Evolutionary conservation across 2,113 vertebrate genomes (phyloP), one percentile per base, ranked within the genome.

Genomic region (Tyto alba): DNA sequence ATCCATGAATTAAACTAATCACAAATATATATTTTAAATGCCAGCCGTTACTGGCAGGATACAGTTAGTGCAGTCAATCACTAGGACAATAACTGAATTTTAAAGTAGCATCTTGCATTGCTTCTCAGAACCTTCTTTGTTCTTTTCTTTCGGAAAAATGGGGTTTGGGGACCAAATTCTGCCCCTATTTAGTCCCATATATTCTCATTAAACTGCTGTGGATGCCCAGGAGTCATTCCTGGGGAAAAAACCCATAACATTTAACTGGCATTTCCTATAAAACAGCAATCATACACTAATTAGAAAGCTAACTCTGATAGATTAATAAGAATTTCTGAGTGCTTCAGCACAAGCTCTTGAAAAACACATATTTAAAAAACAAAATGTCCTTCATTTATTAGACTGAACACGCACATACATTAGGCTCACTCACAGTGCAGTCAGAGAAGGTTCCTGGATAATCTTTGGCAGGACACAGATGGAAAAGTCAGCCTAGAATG

Each of bases 21-120:
- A 89, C 82, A 96, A 93, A 96, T 92, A 96, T 95, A 68, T 96
- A 94, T 96, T 96, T 97, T 95, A 90, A 96, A 94, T 96, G 71
- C 56, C 84, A 81, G 87, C 85, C 5, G 0, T 93, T 62, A 94
- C 75, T 64, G 69, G 60, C 55, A 83, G 84, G 74, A 93, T 85
- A 68, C 57, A 43, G 91, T 95, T 92, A 82, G 89, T 11, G 57
- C 91, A 92, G 89, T 87, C 80, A 94, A 85, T 96, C 94, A 91
- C 50, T 34, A 57, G 74, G 77, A 89, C 90, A 93, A 90, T 79
- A 87, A 82, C 41, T 92, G 92, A 89, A 87, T 95, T 93, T 94
- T 93, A 92, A 95, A 96, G 50, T 41, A 95, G 77, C 29, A 30
- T 55, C 81, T 91, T 41, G 20, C 69, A 66, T 53, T 72, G 48